Evolutionary conservation across 1,140 invertebrate genomes (phyloP).

Genomic region (Lasioglossum albipes): DNA sequence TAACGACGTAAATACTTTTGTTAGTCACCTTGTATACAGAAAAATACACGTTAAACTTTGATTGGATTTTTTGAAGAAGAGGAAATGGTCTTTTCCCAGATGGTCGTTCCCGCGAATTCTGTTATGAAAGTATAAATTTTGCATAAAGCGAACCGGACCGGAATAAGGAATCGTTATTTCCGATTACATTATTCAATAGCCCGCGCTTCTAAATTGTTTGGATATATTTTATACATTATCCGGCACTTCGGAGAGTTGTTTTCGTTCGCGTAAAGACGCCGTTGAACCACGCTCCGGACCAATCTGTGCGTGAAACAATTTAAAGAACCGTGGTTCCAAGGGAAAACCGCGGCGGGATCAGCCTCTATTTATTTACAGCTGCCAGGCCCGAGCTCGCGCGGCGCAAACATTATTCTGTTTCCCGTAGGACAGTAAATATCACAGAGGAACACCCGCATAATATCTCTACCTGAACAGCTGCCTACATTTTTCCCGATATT

Average conservation of each 20-base stretch:
- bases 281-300: background rate
- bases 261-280: background rate
- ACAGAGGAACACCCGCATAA: background rate
- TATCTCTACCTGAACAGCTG: background rate
- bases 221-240: too few species aligned
- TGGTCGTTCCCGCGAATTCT: too few species aligned
- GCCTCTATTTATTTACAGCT: background rate
- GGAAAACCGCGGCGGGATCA: background rate
- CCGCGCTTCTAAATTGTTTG: too few species aligned
- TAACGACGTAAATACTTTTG: too few species aligned
- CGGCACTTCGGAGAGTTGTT: background rate
- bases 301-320: background rate
- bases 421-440: background rate
- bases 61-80: too few species aligned
- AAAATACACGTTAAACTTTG: too few species aligned
- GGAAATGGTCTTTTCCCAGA: too few species aligned
- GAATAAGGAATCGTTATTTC: too few species aligned
- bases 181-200: too few species aligned
- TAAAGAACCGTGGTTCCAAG: background rate
- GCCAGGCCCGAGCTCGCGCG: background rate
- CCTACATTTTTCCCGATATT: slow-evolving; percentile 7
- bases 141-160: too few species aligned
- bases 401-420: background rate
- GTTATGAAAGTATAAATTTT: too few species aligned
- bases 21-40: too few species aligned